Conservation (phyloP, 2,113 vertebrate genomes). For the Galeopterus variegatus region DNA sequence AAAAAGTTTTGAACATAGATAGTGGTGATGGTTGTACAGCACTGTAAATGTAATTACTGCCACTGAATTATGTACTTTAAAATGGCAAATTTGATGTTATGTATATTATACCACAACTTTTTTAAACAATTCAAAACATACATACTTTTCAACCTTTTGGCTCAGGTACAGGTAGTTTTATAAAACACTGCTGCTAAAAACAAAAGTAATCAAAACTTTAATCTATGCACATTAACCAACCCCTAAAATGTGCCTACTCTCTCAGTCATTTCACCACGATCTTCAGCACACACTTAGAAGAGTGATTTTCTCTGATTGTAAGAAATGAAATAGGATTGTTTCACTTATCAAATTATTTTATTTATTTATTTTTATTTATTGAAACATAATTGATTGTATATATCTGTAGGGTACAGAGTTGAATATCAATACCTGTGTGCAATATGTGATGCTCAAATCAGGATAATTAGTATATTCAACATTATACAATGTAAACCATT, state of each 20-base stretch:
- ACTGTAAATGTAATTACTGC: not conserved
- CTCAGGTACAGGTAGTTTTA: not conserved
- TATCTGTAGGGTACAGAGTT: too few species aligned
- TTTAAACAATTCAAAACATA: not conserved
- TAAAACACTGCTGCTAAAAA: not conserved
- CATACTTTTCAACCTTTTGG: not conserved
- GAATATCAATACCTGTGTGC: too few species aligned
- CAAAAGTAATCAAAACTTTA: not conserved
- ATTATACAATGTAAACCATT: too few species aligned
- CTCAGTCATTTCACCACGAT: not conserved
- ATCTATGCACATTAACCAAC: not conserved
- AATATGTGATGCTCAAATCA: too few species aligned
- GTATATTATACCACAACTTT: not conserved
- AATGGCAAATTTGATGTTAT: not conserved
- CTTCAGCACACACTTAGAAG: not conserved
- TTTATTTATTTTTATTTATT: too few species aligned
- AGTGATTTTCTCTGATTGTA: not conserved
- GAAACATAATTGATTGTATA: too few species aligned
- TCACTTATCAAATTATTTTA: slow-evolving; percentile 34
- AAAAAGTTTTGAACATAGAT: not conserved
- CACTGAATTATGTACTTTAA: not conserved
- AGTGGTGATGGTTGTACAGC: not conserved
- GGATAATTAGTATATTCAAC: too few species aligned
- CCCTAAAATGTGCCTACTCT: not conserved
- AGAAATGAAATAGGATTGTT: slow-evolving; percentile 49